phyloP scores from a whole-genome alignment of 1,140 invertebrate species.

The Drosophila elegans region DNA sequence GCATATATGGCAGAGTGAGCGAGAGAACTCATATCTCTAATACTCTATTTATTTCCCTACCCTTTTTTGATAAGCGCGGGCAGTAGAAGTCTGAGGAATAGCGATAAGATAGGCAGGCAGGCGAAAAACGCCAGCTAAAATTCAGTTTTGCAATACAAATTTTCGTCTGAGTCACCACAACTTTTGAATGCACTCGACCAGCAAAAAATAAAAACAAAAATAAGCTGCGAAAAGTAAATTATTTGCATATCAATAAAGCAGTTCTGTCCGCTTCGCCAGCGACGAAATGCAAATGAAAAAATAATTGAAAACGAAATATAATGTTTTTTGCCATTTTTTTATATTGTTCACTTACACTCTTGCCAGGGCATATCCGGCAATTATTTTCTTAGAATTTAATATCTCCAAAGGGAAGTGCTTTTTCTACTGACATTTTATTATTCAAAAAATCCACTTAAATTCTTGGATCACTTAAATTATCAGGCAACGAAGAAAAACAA shows the following conservation, averaged over 20 bases:
- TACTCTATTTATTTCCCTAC: slow-evolving; percentile 28
- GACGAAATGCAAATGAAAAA: slow-evolving; percentile 36
- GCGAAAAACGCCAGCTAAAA: slow-evolving; percentile 29
- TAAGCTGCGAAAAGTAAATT: slow-evolving; percentile 28
- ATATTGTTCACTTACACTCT: slow-evolving; percentile 1
- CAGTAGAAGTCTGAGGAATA: slow-evolving; percentile 26
- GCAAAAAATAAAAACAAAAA: slow-evolving; percentile 22
- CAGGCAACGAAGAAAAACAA: neutral
- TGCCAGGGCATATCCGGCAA: slow-evolving; percentile 4
- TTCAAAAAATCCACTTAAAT: too few relatives aligned
- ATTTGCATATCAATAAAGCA: slow-evolving; percentile 54
- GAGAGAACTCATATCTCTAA: slow-evolving; percentile 30
- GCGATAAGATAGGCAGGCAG: slow-evolving; percentile 42
- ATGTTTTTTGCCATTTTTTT: slow-evolving; percentile 15
- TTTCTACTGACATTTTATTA: neutral
- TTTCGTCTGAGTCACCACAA: slow-evolving; percentile 35
- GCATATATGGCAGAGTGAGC: slow-evolving; percentile 6
- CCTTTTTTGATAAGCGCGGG: slow-evolving; percentile 18
- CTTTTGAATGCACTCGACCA: slow-evolving; percentile 44
- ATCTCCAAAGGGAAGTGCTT: neutral
- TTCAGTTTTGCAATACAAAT: slow-evolving; percentile 21
- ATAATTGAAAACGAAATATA: slow-evolving; percentile 38
- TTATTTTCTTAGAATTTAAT: neutral
- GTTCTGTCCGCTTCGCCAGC: slow-evolving; percentile 28
- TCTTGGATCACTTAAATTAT: neutral